phyloP scores from a whole-genome alignment of 2,113 vertebrate species.

The Petaurus breviceps region DNA sequence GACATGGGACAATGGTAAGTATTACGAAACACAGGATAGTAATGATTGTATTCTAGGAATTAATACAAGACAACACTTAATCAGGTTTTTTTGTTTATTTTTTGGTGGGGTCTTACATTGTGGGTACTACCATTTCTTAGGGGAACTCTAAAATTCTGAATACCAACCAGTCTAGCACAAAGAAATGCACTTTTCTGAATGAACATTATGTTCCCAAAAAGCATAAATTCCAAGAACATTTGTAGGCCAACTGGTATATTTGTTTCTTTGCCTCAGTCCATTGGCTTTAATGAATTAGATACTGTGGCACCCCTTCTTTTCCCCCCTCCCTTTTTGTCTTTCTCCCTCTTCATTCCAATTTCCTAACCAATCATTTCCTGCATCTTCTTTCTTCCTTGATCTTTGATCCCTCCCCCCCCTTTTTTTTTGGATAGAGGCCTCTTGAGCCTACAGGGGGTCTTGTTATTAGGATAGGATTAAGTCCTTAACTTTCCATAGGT shows the following conservation, averaged over 20 bases:
- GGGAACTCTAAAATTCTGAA: not conserved
- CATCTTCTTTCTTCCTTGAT: not conserved
- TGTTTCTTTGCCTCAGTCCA: not conserved
- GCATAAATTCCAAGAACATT: not conserved
- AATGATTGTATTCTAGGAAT: not conserved
- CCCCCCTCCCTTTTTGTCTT: no score
- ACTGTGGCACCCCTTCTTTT: not conserved
- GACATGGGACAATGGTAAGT: not conserved
- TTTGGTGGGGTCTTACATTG: not conserved
- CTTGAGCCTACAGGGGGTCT: no score
- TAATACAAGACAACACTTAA: not conserved
- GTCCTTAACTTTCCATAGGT: not conserved
- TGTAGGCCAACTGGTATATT: not conserved
- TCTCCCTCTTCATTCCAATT: not conserved
- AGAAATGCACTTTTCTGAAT: not conserved
- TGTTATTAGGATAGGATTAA: not conserved
- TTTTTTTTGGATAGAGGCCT: not conserved
- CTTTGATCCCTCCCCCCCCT: no score
- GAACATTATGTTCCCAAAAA: not conserved
- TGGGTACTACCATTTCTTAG: not conserved
- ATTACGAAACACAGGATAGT: not conserved
- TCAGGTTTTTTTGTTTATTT: not conserved
- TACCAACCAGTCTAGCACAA: not conserved
- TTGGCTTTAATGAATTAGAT: not conserved
- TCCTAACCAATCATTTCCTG: not conserved